Conservation (phyloP, 1,140 invertebrate species). For the Anagrus nilaparvatae region DNA sequence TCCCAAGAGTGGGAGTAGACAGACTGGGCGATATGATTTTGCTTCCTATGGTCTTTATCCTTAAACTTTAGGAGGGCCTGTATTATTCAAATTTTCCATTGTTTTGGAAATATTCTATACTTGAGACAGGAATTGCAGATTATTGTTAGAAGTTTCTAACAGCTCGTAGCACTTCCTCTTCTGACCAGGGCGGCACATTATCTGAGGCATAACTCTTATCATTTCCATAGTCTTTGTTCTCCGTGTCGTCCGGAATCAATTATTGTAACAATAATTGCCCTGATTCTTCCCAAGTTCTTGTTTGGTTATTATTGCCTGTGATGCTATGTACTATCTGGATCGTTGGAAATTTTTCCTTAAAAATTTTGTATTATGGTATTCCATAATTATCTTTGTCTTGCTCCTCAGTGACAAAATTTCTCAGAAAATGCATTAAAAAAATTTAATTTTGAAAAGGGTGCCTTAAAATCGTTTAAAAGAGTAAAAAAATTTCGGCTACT, state of each 20-base stretch:
- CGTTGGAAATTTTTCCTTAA: neutral
- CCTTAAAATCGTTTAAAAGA: too few species aligned
- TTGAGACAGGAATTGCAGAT: constrained; percentile 13
- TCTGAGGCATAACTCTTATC: too few species aligned
- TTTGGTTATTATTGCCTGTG: neutral
- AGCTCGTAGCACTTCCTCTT: neutral
- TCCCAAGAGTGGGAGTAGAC: constrained; percentile 21
- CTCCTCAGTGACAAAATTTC: neutral
- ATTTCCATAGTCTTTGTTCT: too few species aligned
- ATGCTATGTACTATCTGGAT: neutral
- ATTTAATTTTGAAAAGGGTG: too few species aligned
- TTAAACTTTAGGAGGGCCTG: constrained; percentile 22
- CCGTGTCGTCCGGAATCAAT: neutral
- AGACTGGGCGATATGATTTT: constrained; percentile 25
- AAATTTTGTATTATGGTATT: neutral
- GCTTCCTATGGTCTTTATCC: constrained; percentile 11
- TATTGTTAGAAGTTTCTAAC: neutral
- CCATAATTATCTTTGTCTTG: neutral
- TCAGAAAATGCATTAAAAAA: too few species aligned
- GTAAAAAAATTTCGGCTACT: too few species aligned
- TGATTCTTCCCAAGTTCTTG: neutral
- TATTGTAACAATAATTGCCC: neutral
- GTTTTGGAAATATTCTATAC: constrained; percentile 18
- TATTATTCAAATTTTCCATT: constrained; percentile 26
- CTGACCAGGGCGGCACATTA: too few species aligned